Evolutionary conservation across 2,797 vertebrate species (phyloP), one percentile per base, ranked within the genome.

Genomic region (Etheostoma perlongum): DNA sequence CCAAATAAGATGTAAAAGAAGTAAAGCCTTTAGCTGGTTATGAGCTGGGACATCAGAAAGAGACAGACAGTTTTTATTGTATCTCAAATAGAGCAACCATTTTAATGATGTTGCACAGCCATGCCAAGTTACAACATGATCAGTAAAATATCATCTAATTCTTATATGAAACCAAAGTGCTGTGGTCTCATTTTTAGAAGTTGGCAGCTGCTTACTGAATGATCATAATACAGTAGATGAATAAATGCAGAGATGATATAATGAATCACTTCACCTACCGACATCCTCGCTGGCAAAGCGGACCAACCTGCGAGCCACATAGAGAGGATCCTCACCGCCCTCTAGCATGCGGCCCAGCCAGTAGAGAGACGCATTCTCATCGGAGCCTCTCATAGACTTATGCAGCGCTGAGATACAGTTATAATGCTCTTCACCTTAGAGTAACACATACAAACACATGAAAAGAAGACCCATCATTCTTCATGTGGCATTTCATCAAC

Each of bases 301-400:
- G 78, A 99, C 95, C 72, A 99, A 94, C 66, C 98, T 94, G 78
- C 98, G 95, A 0, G 98, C 98, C 78, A 99, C 97, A 1, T 98
- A 99, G 19, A 99, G 94, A 0, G 98, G 98, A 78, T 99, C 96
- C 87, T 99, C 98, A 0, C 98, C 98, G 0, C 98, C 98, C 91
- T 99, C 98, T 27, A 99, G 96, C 98, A 99, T 99, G 79, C 98
- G 96, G 19, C 96, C 98, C 75, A 99, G 95, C 98, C 98, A 99
- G 91, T 99, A 99, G 71, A 99, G 96, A 52, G 97, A 96, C 16
- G 97, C 97, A 0, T 97, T 99, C 85, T 96, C 94, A 70, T 99
- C 95, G 0, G 98, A 99, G 83, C 98, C 98, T 76, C 98, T 95
- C 97, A 99, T 96, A 0, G 98, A 98, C 90, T 99, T 99, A 79